A percentile compares a stretch with the other conserved stretches of the same genome.
Evolutionary conservation across 2,797 vertebrate genomes (phyloP).

Genomic region (Nyctalus aviator): DNA sequence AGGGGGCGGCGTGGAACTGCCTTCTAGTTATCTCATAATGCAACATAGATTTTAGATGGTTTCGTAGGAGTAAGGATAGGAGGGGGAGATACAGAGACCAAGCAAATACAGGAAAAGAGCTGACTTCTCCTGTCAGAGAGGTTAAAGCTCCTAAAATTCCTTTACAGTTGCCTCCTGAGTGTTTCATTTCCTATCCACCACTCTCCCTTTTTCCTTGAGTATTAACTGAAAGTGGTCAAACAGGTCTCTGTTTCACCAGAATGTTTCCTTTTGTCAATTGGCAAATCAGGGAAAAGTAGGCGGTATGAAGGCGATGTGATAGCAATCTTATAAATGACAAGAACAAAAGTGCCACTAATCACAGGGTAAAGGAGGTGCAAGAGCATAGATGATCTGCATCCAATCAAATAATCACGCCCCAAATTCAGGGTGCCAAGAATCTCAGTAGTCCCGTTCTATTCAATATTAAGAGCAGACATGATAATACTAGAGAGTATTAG

Average conservation of each 20-base stretch:
- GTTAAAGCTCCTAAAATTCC: background rate
- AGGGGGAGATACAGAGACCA: background rate
- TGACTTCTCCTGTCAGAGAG: background rate
- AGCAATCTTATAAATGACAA: background rate
- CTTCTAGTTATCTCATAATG: background rate
- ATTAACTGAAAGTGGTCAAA: background rate
- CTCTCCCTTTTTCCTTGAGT: background rate
- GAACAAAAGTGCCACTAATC: background rate
- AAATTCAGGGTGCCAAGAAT: constrained; percentile 1
- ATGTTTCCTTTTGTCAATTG: background rate
- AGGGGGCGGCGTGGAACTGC: too few relatives aligned
- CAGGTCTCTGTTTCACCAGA: background rate
- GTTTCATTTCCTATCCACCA: background rate
- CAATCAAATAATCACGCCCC: background rate
- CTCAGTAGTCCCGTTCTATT: background rate
- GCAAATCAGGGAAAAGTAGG: background rate
- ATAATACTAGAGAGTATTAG: background rate
- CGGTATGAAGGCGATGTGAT: background rate
- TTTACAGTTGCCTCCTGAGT: background rate
- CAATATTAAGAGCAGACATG: background rate
- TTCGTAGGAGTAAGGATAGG: background rate
- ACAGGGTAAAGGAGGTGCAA: background rate
- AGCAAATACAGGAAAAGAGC: background rate
- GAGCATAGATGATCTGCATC: background rate
- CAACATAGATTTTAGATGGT: background rate